These are phyloP conservation scores for Martes flavigula DNA, from an alignment of 2,797 vertebrate species.

Conservation along the genomic window DNA sequence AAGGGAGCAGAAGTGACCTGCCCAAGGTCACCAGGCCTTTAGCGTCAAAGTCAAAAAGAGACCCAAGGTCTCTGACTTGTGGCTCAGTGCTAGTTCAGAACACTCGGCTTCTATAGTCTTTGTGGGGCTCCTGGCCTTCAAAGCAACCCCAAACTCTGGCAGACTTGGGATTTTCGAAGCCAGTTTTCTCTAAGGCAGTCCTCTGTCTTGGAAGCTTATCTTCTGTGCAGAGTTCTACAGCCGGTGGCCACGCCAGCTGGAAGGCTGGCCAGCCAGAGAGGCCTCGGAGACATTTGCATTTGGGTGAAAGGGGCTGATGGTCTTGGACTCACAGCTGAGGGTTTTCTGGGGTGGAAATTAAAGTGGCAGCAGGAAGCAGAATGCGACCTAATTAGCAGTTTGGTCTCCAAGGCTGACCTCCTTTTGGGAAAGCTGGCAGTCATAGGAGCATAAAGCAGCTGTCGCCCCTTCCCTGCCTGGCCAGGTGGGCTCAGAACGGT, in stretches of 20 bases:
- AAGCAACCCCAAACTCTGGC: neutral
- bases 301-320: conserved; percentile 77
- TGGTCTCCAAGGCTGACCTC: conserved; percentile 82
- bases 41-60: conserved; percentile 1
- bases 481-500: conserved; percentile 72
- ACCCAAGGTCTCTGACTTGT: neutral
- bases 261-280: conserved; percentile 51
- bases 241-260: neutral
- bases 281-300: conserved; percentile 58
- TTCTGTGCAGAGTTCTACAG: neutral
- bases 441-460: conserved; percentile 66
- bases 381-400: conserved; percentile 86
- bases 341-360: conserved; percentile 86
- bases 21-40: neutral
- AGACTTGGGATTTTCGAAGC: neutral
- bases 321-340: conserved; percentile 79
- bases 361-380: conserved; percentile 85
- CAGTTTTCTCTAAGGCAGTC: neutral
- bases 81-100: neutral
- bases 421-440: conserved; percentile 73
- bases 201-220: neutral
- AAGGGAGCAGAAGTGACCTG: neutral
- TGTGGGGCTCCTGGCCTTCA: neutral
- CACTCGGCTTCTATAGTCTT: neutral
- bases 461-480: conserved; percentile 66